A percentile compares a stretch with the other conserved stretches of the same genome.
Evolutionary conservation across 2,888 invertebrate species (phyloP).

Genomic region (Dynastes grantii): DNA sequence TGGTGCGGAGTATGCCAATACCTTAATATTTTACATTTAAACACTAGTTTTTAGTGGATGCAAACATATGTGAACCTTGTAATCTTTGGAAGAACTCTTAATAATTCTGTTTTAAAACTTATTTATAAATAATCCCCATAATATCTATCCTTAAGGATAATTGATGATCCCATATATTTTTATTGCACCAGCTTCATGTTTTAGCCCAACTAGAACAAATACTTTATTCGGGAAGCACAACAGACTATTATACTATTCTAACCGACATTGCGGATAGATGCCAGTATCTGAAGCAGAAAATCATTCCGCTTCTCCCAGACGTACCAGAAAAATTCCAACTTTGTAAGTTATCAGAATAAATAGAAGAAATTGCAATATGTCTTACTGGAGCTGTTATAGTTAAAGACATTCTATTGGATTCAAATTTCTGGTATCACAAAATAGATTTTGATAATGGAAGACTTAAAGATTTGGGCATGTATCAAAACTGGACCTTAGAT

Average conservation of each 20-base stretch:
- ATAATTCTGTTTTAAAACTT: background rate
- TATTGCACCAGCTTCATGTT: slow-evolving; percentile 32
- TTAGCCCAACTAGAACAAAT: slow-evolving; percentile 56
- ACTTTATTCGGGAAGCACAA: slow-evolving; percentile 20
- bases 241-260: slow-evolving; percentile 38
- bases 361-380: background rate
- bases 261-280: slow-evolving; percentile 54
- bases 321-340: slow-evolving; percentile 56
- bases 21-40: too few species aligned
- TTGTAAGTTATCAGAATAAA: slow-evolving; percentile 57
- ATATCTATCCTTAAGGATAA: too few species aligned
- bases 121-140: too few species aligned
- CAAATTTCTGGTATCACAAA: slow-evolving; percentile 57
- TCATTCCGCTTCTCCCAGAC: slow-evolving; percentile 55
- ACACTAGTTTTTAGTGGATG: too few species aligned
- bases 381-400: slow-evolving; percentile 51
- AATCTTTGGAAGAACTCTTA: too few species aligned
- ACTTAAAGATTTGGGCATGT: slow-evolving; percentile 58
- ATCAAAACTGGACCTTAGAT: slow-evolving; percentile 59
- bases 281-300: slow-evolving; percentile 54
- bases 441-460: slow-evolving; percentile 48
- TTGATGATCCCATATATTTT: too few species aligned
- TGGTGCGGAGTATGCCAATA: too few species aligned
- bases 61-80: too few species aligned
- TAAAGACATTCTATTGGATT: slow-evolving; percentile 52